Conservation (phyloP, 2,797 vertebrate genomes). For the Acanthis flammea region DNA sequence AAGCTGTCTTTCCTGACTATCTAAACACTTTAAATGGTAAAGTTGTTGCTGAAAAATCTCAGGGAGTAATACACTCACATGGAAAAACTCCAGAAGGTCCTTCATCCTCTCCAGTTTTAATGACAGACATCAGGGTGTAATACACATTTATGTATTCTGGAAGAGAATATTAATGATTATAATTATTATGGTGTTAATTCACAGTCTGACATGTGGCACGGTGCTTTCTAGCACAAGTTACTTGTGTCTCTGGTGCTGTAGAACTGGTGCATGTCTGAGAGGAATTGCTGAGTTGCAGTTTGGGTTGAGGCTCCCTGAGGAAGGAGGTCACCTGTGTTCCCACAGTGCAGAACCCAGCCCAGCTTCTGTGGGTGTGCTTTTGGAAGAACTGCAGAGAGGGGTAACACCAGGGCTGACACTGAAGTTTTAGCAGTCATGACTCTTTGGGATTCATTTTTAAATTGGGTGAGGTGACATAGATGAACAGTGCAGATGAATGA, state of each 20-base stretch:
- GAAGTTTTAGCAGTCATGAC: not conserved
- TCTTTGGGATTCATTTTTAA: not conserved
- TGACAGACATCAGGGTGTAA: not conserved
- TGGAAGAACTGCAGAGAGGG: accelerated
- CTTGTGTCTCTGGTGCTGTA: not conserved
- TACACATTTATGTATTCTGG: not conserved
- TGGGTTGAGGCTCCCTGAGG: not conserved
- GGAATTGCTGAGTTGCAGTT: not conserved
- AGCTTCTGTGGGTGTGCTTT: not conserved
- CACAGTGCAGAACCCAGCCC: accelerated
- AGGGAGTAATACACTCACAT: not conserved
- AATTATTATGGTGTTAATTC: not conserved
- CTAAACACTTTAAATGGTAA: conserved; percentile 55
- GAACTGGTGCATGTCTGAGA: not conserved
- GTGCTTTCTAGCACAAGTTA: not conserved
- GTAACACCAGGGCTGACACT: not conserved
- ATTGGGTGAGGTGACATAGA: not conserved
- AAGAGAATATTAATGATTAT: not conserved
- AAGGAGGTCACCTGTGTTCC: not conserved
- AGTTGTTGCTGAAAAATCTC: not conserved
- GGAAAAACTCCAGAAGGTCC: not conserved
- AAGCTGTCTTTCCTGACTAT: not conserved
- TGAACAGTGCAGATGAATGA: not conserved
- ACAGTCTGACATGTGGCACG: not conserved
- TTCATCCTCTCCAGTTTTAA: not conserved